Conservation (phyloP, 2,797 vertebrate species). For the Pseudochirops corinnae region DNA sequence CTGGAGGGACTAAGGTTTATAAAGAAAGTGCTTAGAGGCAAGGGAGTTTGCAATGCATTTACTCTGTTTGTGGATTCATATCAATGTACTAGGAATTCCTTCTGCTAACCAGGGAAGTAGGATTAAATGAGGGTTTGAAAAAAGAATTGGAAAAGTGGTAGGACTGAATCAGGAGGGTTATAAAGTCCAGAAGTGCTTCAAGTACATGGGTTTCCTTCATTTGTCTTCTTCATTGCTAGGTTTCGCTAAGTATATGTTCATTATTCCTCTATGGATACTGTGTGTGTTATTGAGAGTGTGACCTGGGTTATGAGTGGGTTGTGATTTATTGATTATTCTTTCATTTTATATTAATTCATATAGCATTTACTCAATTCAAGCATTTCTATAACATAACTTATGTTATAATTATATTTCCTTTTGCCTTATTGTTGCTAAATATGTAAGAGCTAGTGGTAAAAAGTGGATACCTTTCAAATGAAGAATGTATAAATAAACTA, state of each 20-base stretch:
- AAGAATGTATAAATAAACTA: neutral
- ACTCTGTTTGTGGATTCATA: neutral
- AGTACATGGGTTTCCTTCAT: neutral
- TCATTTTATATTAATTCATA: neutral
- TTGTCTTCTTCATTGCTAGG: neutral
- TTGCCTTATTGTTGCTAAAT: neutral
- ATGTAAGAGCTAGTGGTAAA: neutral
- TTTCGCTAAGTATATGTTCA: no score
- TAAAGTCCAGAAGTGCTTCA: neutral
- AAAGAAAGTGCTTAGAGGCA: neutral
- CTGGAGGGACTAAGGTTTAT: neutral
- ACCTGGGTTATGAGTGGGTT: neutral
- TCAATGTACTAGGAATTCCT: neutral
- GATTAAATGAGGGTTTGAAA: conserved; percentile 39
- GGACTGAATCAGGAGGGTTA: neutral
- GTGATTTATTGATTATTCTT: neutral
- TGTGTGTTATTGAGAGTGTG: neutral
- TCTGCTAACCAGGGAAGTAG: conserved; percentile 27
- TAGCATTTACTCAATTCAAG: no score
- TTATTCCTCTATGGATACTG: neutral
- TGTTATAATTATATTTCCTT: neutral
- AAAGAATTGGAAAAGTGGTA: conserved; percentile 20
- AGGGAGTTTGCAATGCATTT: neutral
- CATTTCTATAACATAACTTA: no score
- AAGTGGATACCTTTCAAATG: neutral